phyloP scores from a whole-genome alignment of 1,140 invertebrate species.

The Neomicropteryx cornuta region DNA sequence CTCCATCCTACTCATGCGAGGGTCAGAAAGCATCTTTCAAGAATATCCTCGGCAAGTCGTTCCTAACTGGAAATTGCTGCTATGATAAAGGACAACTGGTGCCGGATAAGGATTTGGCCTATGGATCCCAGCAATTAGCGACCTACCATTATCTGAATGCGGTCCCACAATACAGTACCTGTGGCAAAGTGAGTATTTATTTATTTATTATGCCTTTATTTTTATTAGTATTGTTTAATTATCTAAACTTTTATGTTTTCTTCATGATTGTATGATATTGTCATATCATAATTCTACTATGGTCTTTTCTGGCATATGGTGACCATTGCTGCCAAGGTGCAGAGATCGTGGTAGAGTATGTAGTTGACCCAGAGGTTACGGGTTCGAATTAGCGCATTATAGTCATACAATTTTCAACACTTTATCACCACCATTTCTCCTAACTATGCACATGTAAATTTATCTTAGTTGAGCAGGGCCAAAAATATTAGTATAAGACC shows the following conservation, averaged over 20 bases:
- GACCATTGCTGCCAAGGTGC: too few species aligned
- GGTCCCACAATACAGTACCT: slow-evolving; percentile 29
- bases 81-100: slow-evolving; percentile 26
- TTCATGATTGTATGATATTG: neutral
- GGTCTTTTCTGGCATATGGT: too few species aligned
- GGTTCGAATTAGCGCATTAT: too few species aligned
- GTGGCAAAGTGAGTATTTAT: slow-evolving; percentile 13
- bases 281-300: too few species aligned
- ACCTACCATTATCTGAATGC: slow-evolving; percentile 25
- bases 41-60: slow-evolving; percentile 10
- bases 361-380: too few species aligned
- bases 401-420: too few species aligned
- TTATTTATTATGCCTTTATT: neutral
- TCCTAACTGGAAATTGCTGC: slow-evolving; percentile 20
- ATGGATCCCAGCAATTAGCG: slow-evolving; percentile 19
- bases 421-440: too few species aligned
- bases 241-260: neutral
- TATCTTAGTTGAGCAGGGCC: too few species aligned
- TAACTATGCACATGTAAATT: too few species aligned
- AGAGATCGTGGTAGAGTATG: too few species aligned
- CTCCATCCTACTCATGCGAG: slow-evolving; percentile 22
- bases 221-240: neutral
- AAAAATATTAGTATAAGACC: too few species aligned
- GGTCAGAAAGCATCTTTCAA: slow-evolving; percentile 18
- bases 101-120: slow-evolving; percentile 20